Evolutionary conservation across 2,797 vertebrate genomes (phyloP).

Genomic region (Diceros bicornis): DNA sequence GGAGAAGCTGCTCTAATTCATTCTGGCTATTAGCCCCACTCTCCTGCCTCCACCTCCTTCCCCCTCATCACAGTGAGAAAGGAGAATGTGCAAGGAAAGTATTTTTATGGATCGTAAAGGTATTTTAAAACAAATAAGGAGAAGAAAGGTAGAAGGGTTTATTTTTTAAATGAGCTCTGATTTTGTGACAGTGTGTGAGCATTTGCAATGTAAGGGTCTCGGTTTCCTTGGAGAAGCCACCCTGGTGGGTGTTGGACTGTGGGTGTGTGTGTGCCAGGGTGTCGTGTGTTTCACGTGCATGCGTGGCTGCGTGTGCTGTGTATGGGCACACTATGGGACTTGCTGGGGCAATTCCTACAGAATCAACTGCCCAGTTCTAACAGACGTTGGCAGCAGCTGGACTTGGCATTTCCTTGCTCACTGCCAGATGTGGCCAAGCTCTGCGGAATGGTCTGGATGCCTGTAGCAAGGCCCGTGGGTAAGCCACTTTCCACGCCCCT

Average conservation of each 20-base stretch:
- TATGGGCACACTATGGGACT: neutral
- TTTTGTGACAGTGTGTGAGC: slow-evolving; percentile 79
- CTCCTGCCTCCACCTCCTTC: neutral
- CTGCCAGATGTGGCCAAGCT: slow-evolving; percentile 47
- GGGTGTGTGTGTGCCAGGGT: neutral
- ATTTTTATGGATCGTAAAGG: slow-evolving; percentile 90
- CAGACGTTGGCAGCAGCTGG: neutral
- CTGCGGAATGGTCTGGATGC: slow-evolving; percentile 49
- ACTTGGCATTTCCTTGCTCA: slow-evolving; percentile 21
- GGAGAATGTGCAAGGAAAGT: slow-evolving; percentile 85
- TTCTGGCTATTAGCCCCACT: neutral
- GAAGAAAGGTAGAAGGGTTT: slow-evolving; percentile 82
- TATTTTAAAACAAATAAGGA: slow-evolving; percentile 88
- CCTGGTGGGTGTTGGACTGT: neutral
- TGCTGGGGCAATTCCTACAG: neutral
- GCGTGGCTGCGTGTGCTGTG: neutral
- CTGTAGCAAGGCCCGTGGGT: neutral
- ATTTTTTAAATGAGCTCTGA: slow-evolving; percentile 88
- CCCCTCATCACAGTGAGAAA: slow-evolving; percentile 68
- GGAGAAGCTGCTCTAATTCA: slow-evolving; percentile 55
- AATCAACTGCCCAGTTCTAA: neutral
- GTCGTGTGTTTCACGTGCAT: fast-evolving
- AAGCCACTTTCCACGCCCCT: neutral
- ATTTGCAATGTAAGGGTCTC: slow-evolving; percentile 83
- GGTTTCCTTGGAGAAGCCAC: slow-evolving; percentile 76